Base-by-base conservation (phyloP, 2,888 invertebrate genomes). In the Pterostichus madidus region DNA sequence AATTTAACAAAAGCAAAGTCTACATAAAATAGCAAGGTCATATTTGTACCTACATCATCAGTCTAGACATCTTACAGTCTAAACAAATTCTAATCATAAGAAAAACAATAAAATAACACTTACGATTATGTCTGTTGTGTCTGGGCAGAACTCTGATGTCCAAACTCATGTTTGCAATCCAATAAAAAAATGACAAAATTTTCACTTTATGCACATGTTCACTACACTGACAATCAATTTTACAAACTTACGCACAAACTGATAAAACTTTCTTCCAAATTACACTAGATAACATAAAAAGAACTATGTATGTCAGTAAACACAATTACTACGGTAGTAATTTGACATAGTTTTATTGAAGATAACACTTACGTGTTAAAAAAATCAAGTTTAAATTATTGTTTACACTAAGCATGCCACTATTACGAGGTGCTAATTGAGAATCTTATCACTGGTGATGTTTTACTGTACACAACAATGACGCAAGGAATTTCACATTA, bases 111-210 rank as follows among this genome's bases (percentile, higher is more conserved):
- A 46, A 75, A 39, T 32, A 77, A 59, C 59, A 86, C 86, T 86
- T 86, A 86, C 86, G 85, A 59, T 86, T 86, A 56, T 84, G 84
- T 80, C 85, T 79, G 76, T 85, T 85, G 80, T 86, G 86, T 79
- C 85, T 85, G 24, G 83, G 79, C 61, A 86, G 76, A 24, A 84
- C 83, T 83, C 85, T 83, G 59, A 86, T 84, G 84, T 86, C 86
- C 86, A 86, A 44, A 61, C 81, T 81, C 81, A 81, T 80, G 39
- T 39, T 77, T 32, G 56, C 77, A 59, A 59, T 77, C 53, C 56
- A 56, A 77, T 46, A 6, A 24, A 17, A 6, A 39, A 49, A 49
- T 49, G 0, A 49, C n/a, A 46, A 53, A 32, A 56, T 35, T n/a
- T 32, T 53, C 53, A 53, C 75, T 52, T 75, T 32, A 76, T 32